Evolutionary conservation across 2,888 invertebrate species (phyloP), one percentile per base, ranked within the genome.

Genomic region (Diachrysia chrysitis): DNA sequence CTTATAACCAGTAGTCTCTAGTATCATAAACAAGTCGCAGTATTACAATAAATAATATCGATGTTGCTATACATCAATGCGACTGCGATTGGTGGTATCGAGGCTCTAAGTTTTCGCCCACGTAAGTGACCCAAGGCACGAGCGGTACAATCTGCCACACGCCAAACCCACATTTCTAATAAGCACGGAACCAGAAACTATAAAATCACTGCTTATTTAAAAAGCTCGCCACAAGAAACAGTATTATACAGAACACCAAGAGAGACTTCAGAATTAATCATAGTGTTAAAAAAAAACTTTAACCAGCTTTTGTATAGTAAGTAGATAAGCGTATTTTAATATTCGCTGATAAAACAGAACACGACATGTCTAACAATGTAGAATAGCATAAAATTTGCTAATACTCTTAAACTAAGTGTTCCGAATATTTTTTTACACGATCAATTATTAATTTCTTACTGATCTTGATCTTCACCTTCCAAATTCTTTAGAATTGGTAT

Each of bases 111-210:
- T 74, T 71, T 82, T 86, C 90, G 89, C 93, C 93, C 86, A 92
- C 93, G 90, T 91, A 84, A 85, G 88, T 82, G 89, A 86, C 86
- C 83, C 86, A 87, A 90, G 88, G 70, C 85, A 87, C 80, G 85
- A 87, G 88, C 85, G 88, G 77, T 63, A 61, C 42, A 64, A 55
- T 78, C 73, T 68, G 76, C 76, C 77, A 65, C 66, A 75, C 70
- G 69, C 58, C 79, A 65, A 66, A 71, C 73, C 79, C 67, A 77
- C 69, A 69, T 62, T 63, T 61, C 56, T 71, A 58, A 66, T 71
- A 51, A 62, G 32, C 14, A 54, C 19, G 16, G 42, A 14, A 32
- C 19, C 10, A 23, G 21, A 60, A 62, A 2, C 4, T 35, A 42
- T 17, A 64, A 7, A 25, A 25, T 16, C 21, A 7, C 21, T 19